Evolutionary conservation across 1,140 invertebrate genomes (phyloP), one percentile per base, ranked within the genome.

Genomic region (Eupristina koningsbergeri): DNA sequence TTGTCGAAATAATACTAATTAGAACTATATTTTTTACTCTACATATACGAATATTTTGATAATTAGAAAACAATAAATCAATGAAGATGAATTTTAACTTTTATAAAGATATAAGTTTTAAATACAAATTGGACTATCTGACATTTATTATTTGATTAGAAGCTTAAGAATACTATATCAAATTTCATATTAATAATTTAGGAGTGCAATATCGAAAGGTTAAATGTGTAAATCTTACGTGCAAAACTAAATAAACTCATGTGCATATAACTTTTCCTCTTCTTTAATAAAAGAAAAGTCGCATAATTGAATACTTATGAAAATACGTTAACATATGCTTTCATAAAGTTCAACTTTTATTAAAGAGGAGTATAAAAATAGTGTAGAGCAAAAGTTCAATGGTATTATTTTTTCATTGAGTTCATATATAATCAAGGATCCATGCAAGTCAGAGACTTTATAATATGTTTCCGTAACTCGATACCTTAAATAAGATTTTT

Each of bases 301-400:
- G 13, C 22, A 26, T 19, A 36, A 5, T 26, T 39, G 64, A 22
- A 41, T 22, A 11, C 8, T 41, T 41, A 22, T 26, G 9, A 41
- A 71, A 71, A 41, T 41, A 19, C 64, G 17, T 69, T 34, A 69
- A 69, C 64, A 7, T 17, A 1, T 64, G 29, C 47, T 15, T 50
- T 50, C 47, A 50, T 15, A 9, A 34, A 2, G 0, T n/a, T 7
- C 31, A 31, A 19, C 13, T 29, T 61, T 39, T 50, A 61, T 76
- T 39, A 58, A 76, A 58, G 50, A 58, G 74, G 13, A 36, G 73
- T 0, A 29, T 64, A 78, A 78, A 78, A 78, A 78, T 78, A 78
- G 67, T 26, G 39, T 26, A 41, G 36, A 71, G 67, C 64, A 67
- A 71, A 53, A 47, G 34, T 26, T 45, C 71, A 19, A 34, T 75